Conservation (phyloP, 2,113 vertebrate genomes). For the Shinisaurus crocodilurus region DNA sequence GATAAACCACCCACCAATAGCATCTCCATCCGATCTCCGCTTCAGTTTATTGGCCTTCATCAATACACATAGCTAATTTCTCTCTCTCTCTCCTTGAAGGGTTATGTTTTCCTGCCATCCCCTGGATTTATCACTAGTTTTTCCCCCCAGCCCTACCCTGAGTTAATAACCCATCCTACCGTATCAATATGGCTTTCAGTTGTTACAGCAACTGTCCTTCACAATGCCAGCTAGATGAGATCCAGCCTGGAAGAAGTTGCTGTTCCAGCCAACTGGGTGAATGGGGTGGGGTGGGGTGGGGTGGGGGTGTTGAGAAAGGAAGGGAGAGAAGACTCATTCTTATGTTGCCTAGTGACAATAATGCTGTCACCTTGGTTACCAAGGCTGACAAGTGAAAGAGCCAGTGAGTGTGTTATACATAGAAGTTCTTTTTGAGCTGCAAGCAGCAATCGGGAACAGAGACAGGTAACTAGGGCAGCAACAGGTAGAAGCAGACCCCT, state of each 20-base stretch:
- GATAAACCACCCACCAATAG: too few species aligned
- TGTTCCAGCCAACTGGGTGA: slow-evolving; percentile 2
- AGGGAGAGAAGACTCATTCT: slow-evolving; percentile 42
- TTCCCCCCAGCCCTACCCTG: not conserved
- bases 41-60: not conserved
- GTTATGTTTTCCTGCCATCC: not conserved
- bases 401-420: slow-evolving; percentile 30
- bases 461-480: fast-evolving
- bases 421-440: slow-evolving; percentile 8
- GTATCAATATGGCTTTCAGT: not conserved
- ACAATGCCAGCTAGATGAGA: not conserved
- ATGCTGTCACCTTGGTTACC: slow-evolving; percentile 56
- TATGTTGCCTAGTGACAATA: slow-evolving; percentile 54
- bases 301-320: slow-evolving; percentile 10
- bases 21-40: not conserved
- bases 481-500: not conserved
- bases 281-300: not conserved
- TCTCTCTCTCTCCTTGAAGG: not conserved
- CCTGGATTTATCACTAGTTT: not conserved
- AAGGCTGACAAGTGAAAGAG: slow-evolving; percentile 29
- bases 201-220: not conserved
- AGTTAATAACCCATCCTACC: not conserved
- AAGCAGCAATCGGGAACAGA: not conserved
- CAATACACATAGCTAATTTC: not conserved
- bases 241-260: slow-evolving; percentile 3